Evolutionary conservation across 2,113 vertebrate genomes (phyloP).

Genomic region (Gadus chalcogrammus): DNA sequence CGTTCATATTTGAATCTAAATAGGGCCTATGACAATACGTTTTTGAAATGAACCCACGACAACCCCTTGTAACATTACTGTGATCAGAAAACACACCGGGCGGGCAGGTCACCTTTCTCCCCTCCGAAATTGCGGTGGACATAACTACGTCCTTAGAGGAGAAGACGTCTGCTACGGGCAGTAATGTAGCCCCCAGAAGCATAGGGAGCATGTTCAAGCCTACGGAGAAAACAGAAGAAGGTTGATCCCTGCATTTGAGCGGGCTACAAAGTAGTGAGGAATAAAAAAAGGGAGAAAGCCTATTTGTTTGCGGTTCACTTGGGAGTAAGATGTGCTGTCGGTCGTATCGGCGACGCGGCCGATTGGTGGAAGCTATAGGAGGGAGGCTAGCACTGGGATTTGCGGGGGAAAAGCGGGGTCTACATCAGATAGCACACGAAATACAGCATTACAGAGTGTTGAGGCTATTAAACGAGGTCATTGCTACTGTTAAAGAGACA

Average conservation of each 20-base stretch:
- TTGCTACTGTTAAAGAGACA: background rate
- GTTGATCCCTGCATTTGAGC: constrained; percentile 44
- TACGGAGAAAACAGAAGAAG: constrained; percentile 69
- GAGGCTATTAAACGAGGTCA: background rate
- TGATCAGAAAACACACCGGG: constrained; percentile 46
- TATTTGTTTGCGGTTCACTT: constrained; percentile 60
- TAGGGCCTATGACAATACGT: constrained; percentile 47
- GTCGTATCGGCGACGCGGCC: background rate
- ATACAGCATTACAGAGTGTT: background rate
- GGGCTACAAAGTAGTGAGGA: constrained; percentile 8
- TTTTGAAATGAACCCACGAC: constrained; percentile 76
- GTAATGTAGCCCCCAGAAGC: constrained; percentile 77
- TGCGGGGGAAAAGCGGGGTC: background rate
- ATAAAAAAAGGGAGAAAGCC: constrained; percentile 29
- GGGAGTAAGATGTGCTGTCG: constrained; percentile 68
- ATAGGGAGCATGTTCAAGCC: constrained; percentile 75
- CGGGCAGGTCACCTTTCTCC: constrained; percentile 59
- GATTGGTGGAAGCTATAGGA: background rate
- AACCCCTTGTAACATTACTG: constrained; percentile 37
- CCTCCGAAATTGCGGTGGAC: constrained; percentile 57
- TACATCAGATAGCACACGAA: background rate
- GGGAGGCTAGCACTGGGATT: background rate
- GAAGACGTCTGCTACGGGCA: constrained; percentile 74
- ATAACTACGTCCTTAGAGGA: constrained; percentile 69
- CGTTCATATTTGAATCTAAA: constrained; percentile 10